Base-by-base conservation (phyloP, 2,888 invertebrate genomes). In the Drosophila histrio region DNA sequence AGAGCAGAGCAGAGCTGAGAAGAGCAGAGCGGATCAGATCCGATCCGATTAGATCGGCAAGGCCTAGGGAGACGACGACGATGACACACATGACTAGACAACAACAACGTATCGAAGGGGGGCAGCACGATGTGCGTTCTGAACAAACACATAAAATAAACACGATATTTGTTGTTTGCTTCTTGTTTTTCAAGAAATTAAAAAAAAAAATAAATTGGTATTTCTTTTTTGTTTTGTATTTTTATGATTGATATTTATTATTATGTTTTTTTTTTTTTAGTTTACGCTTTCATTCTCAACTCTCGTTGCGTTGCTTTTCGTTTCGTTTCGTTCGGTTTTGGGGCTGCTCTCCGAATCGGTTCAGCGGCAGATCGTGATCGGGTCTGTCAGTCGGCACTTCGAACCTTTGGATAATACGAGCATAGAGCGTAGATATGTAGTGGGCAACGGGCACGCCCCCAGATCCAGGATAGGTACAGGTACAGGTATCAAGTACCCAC, bases 391-490 rank as follows among this genome's bases (percentile, higher is more conserved):
- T 74, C 57, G 72, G 71, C 82, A 85, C 79, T 75, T 84, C 71
- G 88, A 85, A 85, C 84, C 84, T 87, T 85, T 87, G 88, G 80
- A 85, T 84, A 85, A 85, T 85, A 86, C 86, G 84, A 85, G 84
- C 86, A 85, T 85, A 87, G 77, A 85, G 81, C 88, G 88, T 83
- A 86, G 74, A 74, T 78, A 86, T 81, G 83, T 87, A 87, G 68
- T 72, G 72, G 72, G 69, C 65, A 66, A 60, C 62, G 64, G 54
- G 53, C 79, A 78, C 74, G 72, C 61, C 75, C 72, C 70, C 59
- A 41, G 79, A 72, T 63, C 34, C 72, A 70, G 84, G 36, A 38
- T 19, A 34, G 28, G n/a, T 22, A 17, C 9, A 4, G 15, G n/a
- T n/a, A n/a, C 32, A 24, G 24, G 24, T 24, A n/a, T 13, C 32